Evolutionary conservation across 2,888 invertebrate genomes (phyloP).

Genomic region (Himalopsyche tibetana): DNA sequence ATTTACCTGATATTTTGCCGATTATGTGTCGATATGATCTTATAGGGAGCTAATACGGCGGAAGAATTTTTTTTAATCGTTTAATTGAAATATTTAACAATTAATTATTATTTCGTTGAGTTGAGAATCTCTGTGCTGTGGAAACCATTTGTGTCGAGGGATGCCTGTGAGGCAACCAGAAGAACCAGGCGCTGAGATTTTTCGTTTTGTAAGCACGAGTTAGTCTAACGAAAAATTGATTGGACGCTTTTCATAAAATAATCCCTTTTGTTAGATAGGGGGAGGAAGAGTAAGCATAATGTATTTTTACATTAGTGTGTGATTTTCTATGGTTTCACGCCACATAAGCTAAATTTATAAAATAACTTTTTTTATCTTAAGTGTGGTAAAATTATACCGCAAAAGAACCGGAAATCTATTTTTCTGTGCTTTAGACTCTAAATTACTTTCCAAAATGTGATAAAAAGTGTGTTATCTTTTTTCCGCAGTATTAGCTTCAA

Average conservation of each 20-base stretch:
- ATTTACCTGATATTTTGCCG: too few species aligned
- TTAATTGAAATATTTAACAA: too few species aligned
- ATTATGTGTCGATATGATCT: too few species aligned
- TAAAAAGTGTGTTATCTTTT: too few species aligned
- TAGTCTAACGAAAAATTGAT: slow-evolving; percentile 30
- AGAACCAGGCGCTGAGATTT: slow-evolving; percentile 22
- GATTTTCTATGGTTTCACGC: slow-evolving; percentile 26
- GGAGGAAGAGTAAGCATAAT: background rate
- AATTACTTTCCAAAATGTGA: too few species aligned
- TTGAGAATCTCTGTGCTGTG: background rate
- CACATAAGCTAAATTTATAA: background rate
- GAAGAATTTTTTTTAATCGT: too few species aligned
- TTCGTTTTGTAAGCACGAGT: slow-evolving; percentile 26
- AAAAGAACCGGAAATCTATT: too few species aligned
- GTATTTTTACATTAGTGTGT: slow-evolving; percentile 39
- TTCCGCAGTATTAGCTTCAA: too few species aligned
- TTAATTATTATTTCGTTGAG: background rate
- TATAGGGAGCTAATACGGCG: too few species aligned
- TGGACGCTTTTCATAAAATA: slow-evolving; percentile 28
- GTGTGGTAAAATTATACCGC: too few species aligned
- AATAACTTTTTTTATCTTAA: too few species aligned
- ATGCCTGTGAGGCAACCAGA: background rate
- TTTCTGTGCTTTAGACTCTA: too few species aligned
- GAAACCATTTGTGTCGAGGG: slow-evolving; percentile 30
- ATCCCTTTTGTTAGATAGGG: slow-evolving; percentile 37